Base-by-base conservation (phyloP, 2,797 vertebrate species). In the Pipistrellus kuhlii region DNA sequence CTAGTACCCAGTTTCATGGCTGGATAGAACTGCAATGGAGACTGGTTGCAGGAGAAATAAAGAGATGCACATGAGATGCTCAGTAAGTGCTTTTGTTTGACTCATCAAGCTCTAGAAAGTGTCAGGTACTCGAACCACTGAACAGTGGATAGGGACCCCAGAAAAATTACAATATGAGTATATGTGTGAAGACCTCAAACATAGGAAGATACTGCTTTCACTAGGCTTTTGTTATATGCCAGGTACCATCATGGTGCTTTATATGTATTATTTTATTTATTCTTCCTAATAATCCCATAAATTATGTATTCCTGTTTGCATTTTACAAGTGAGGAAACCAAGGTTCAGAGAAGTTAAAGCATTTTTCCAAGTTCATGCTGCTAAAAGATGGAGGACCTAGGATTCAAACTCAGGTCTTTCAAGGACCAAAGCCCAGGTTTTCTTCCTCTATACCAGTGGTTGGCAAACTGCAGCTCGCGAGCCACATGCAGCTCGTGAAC, bases 311-410 rank as follows among this genome's bases (percentile, higher is more conserved):
- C 32, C 76, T 85, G 46, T 73, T 71, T 85, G 71, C 88, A 75
- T 80, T 90, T 88, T 87, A 83, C 62, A 94, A 78, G 48, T 32
- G 18, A 93, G 48, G n/a, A 90, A 62, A 91, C n/a, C 46, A 88
- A 82, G 55, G 41, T 81, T 89, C 82, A 51, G 80, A 93, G 38
- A 93, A 32, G 38, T 92, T 20, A 30, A 64, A 62, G 88, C 23
- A 87, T 90, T 93, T 87, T 87, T 35, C 69, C 48, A 86, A 90
- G 38, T 53, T 41, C 35, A 57, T 48, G 51, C 35, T 73, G 84
- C 51, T 91, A 73, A 89, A 57, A 85, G 44, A n/a, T 44, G n/a
- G 81, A 91, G 68, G 59, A 89, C 30, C 9, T 86, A 81, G 48
- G 62, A 81, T 91, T 86, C 86, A 85, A 41, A 85, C 69, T 41